phyloP scores from a whole-genome alignment of 2,113 vertebrate genomes.

The Pandion haliaetus region DNA sequence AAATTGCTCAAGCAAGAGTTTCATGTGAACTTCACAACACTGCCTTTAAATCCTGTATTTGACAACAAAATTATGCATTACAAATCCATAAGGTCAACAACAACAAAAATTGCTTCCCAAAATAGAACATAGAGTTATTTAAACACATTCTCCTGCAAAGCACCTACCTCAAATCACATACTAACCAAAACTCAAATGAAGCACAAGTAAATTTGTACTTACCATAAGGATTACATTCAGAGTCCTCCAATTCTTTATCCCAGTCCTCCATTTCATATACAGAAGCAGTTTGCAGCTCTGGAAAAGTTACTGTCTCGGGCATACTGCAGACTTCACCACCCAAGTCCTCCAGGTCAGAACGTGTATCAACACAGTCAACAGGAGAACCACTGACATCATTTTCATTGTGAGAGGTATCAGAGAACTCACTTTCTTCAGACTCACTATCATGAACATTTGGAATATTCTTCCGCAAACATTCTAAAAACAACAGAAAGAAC shows the following conservation, averaged over 20 bases:
- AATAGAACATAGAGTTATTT: neutral
- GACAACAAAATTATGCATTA: neutral
- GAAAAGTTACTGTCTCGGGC: neutral
- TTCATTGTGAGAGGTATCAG: neutral
- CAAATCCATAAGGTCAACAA: neutral
- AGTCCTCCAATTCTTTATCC: conserved; percentile 72
- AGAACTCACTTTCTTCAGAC: neutral
- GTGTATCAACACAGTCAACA: neutral
- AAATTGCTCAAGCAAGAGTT: neutral
- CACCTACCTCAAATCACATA: neutral
- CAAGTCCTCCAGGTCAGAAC: neutral
- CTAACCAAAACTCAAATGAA: neutral
- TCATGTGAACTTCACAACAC: neutral
- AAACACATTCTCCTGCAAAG: neutral
- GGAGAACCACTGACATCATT: neutral
- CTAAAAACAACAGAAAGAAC: neutral
- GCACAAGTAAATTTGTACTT: neutral
- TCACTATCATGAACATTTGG: neutral
- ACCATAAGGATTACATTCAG: conserved; percentile 68
- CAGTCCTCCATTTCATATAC: conserved; percentile 67
- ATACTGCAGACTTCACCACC: neutral
- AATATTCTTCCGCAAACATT: neutral
- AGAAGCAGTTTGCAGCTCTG: neutral
- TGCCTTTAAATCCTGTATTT: neutral
- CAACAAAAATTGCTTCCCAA: neutral